Conservation (phyloP, 2,113 vertebrate species). For the Gambusia holbrooki region DNA sequence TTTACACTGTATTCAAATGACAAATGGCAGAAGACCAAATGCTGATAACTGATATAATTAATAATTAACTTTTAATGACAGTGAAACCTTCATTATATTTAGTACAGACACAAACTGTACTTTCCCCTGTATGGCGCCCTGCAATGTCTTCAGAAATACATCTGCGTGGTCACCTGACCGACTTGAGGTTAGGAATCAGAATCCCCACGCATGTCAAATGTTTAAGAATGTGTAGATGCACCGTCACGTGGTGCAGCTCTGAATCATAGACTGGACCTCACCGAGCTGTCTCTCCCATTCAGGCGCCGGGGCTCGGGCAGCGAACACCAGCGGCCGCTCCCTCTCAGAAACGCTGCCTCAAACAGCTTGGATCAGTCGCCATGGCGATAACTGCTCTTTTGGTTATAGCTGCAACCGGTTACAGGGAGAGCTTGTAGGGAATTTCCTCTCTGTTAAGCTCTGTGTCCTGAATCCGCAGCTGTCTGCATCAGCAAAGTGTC, state of each 20-base stretch:
- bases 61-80: conserved; percentile 10
- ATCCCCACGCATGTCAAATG: conserved; percentile 54
- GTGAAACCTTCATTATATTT: not conserved
- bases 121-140: not conserved
- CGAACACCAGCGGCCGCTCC: not conserved
- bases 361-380: not conserved
- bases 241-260: conserved; percentile 65
- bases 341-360: not conserved
- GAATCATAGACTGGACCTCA: conserved; percentile 29
- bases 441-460: conserved; percentile 28
- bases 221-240: conserved; percentile 61
- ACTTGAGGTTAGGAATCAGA: not conserved
- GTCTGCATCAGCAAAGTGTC: conserved; percentile 64
- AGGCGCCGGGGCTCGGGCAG: not conserved
- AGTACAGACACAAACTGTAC: not conserved
- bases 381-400: too few species aligned
- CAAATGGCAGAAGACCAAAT: not conserved
- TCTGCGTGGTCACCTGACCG: not conserved
- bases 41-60: not conserved
- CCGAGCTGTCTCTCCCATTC: conserved; percentile 31
- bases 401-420: not conserved
- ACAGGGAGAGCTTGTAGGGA: not conserved
- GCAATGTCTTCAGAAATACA: not conserved
- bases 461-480: conserved; percentile 54
- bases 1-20: not conserved